Evolutionary conservation across 2,888 invertebrate genomes (phyloP), one percentile per base, ranked within the genome.

Genomic region (Lampropteryx suffumata): DNA sequence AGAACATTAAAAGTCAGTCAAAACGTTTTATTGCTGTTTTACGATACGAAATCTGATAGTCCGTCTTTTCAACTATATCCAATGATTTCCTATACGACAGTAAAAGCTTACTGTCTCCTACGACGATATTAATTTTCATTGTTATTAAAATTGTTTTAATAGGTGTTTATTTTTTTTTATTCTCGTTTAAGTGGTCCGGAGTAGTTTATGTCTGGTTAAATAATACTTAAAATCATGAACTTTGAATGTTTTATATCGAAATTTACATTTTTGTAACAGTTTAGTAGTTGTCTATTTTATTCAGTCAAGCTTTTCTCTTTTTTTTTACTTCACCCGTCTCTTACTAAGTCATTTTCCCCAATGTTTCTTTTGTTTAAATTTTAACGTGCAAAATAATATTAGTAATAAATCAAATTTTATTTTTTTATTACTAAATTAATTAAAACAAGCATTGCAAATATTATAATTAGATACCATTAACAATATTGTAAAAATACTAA

Each of bases 41-140:
- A 88, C 81, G 85, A 84, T 61, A 70, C 65, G 86, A 82, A 83
- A 86, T 88, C 79, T 75, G 82, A 85, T 86, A 80, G 79, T 81
- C 76, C 69, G 73, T 83, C 76, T 76, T 75, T 70, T 79, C 81
- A 78, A 80, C 75, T 73, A 70, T 69, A 59, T 51, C 62, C 69
- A 76, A 71, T 78, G 76, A 79, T 79, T 79, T 80, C 67, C 70
- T 64, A 64, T 55, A 52, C 50, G 59, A 55, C 57, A 41, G 55
- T 69, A n/a, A n/a, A n/a, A n/a, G n/a, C 69, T 65, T 70, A 58
- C 65, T 67, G 63, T 65, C 67, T 65, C 72, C 21, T 71, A 65
- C 62, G 64, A 65, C 62, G 62, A 70, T 73, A 82, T 83, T 79
- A 74, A 73, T 80, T 82, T 79, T 79, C 76, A 82, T 78, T 76